Conservation (phyloP, 2,888 invertebrate species). For the Lycophotia porphyrea region DNA sequence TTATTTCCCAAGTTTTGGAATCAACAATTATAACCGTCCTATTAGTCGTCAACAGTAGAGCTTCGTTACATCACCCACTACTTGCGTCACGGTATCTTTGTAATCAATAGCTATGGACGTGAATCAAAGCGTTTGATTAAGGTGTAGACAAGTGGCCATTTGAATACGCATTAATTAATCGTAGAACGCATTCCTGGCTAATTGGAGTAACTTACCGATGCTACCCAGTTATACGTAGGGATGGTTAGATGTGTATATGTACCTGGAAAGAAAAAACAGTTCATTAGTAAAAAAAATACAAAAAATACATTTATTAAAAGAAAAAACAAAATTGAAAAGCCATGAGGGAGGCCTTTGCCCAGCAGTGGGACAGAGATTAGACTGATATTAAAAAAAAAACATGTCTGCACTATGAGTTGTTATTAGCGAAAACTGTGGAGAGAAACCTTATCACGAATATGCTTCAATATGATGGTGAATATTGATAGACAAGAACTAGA, state of each 20-base stretch:
- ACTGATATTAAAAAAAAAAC: no score
- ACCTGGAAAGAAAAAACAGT: slow-evolving; percentile 59
- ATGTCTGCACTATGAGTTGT: not conserved
- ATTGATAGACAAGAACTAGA: not conserved
- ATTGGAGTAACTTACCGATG: slow-evolving; percentile 56
- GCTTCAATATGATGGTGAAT: not conserved
- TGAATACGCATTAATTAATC: slow-evolving; percentile 58
- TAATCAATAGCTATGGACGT: slow-evolving; percentile 45
- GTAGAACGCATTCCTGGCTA: slow-evolving; percentile 35
- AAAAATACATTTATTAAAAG: no score
- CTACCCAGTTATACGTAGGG: not conserved
- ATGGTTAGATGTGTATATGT: slow-evolving; percentile 25
- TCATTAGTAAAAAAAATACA: slow-evolving; percentile 20
- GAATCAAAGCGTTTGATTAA: slow-evolving; percentile 51
- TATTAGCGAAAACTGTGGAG: not conserved
- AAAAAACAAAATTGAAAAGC: no score
- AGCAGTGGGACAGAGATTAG: no score
- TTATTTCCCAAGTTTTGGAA: slow-evolving; percentile 4
- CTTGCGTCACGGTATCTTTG: slow-evolving; percentile 36
- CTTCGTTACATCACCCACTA: slow-evolving; percentile 43
- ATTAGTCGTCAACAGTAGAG: slow-evolving; percentile 36
- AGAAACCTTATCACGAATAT: not conserved
- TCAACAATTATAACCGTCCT: slow-evolving; percentile 5
- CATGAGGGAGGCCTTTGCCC: no score
- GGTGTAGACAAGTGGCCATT: slow-evolving; percentile 28